phyloP scores from a whole-genome alignment of 2,113 vertebrate genomes.

The Gobius niger region DNA sequence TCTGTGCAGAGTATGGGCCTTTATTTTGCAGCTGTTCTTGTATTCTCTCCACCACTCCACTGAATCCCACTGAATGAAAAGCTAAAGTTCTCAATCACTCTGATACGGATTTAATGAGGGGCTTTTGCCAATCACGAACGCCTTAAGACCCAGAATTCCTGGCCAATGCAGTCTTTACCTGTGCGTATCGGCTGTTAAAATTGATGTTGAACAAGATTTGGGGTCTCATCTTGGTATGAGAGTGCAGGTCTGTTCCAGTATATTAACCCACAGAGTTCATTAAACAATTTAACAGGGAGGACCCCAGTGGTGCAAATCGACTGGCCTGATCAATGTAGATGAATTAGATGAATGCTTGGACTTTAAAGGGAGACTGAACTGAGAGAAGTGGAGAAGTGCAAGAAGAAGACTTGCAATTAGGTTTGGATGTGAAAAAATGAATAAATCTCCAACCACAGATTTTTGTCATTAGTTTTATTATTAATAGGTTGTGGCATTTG shows the following conservation, averaged over 20 bases:
- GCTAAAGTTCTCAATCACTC: neutral
- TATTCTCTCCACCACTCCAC: neutral
- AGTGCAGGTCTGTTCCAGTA: neutral
- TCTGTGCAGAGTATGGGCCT: too few relatives aligned
- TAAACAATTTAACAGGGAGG: conserved; percentile 3
- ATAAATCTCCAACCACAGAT: neutral
- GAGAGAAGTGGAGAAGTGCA: neutral
- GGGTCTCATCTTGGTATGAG: neutral
- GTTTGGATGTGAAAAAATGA: neutral
- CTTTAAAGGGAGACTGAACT: neutral
- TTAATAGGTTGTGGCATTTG: conserved; percentile 25
- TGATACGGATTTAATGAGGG: conserved; percentile 2
- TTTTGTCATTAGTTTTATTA: neutral
- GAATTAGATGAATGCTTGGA: conserved; percentile 3
- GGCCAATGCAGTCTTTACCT: neutral
- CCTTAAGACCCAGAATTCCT: conserved; percentile 48
- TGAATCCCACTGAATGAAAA: conserved; percentile 25
- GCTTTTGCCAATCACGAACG: conserved; percentile 61
- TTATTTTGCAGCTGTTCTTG: neutral
- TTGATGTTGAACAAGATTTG: neutral
- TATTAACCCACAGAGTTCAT: conserved; percentile 1
- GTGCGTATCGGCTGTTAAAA: neutral
- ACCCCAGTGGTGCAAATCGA: neutral
- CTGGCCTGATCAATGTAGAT: conserved; percentile 3
- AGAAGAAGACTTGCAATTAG: too few relatives aligned